Evolutionary conservation across 2,888 invertebrate species (phyloP).

Genomic region (Drosophila mayaguana): DNA sequence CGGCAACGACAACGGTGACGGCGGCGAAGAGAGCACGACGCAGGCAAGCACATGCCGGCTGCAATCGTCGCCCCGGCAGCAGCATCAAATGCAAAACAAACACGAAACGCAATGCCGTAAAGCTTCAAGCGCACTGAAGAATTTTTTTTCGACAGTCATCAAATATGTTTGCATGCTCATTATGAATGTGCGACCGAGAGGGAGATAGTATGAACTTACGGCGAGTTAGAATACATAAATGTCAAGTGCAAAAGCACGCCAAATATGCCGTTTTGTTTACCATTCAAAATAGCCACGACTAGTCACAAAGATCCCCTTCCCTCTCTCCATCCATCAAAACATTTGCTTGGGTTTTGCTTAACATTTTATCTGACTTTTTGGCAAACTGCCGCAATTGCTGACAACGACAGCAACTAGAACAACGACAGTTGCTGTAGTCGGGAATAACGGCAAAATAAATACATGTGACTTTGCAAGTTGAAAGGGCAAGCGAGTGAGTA

Average conservation of each 20-base stretch:
- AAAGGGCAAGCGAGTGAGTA: background rate
- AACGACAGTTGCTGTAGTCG: slow-evolving; percentile 30
- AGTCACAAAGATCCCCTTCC: background rate
- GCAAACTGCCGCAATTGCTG: slow-evolving; percentile 62
- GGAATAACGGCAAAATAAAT: slow-evolving; percentile 34
- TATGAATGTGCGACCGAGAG: slow-evolving; percentile 12
- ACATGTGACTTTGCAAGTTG: slow-evolving; percentile 2
- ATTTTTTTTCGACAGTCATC: slow-evolving; percentile 47
- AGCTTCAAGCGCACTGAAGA: slow-evolving; percentile 53
- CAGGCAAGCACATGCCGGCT: slow-evolving; percentile 48
- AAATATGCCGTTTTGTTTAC: slow-evolving; percentile 53
- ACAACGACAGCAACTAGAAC: slow-evolving; percentile 27
- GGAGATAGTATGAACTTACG: background rate
- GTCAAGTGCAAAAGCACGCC: slow-evolving; percentile 32
- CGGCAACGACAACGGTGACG: background rate
- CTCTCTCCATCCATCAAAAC: background rate
- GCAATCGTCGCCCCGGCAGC: slow-evolving; percentile 19
- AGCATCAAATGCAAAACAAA: slow-evolving; percentile 46
- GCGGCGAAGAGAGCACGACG: slow-evolving; percentile 11
- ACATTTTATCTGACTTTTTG: slow-evolving; percentile 60
- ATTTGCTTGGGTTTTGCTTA: slow-evolving; percentile 47
- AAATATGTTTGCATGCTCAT: slow-evolving; percentile 35
- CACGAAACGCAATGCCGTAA: slow-evolving; percentile 43
- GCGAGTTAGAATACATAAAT: slow-evolving; percentile 32
- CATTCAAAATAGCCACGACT: slow-evolving; percentile 35